Evolutionary conservation across 2,113 vertebrate genomes (phyloP), one percentile per base, ranked within the genome.

Genomic region (Peromyscus maniculatus): DNA sequence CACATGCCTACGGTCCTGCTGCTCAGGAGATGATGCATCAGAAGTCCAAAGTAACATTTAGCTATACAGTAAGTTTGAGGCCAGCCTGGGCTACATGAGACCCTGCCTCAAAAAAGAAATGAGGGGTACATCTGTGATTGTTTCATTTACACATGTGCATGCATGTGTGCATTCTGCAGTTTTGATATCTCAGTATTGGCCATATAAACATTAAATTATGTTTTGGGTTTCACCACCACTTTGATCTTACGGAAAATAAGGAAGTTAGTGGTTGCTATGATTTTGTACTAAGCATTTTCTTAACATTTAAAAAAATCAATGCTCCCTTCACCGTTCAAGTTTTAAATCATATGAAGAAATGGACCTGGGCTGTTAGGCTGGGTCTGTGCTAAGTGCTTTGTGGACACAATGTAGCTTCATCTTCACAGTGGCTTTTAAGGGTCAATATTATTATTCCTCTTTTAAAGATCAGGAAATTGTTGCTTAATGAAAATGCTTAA

Each of bases 281-380:
- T 82, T 94, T 92, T 87, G 77, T 78, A 83, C 92, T 96, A 84
- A 93, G 89, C 57, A 57, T 75, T 55, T 78, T 94, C 39, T 80
- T 92, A 95, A 55, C 77, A 83, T 94, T 97, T 87, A 7, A 97
- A 94, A 88, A 95, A 83, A 84, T 97, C 92, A 67, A 22, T 82
- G 87, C 55, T 52, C 57, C 59, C 71, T 74, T 67, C 77, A 71
- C 57, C 17, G 77, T 91, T 97, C 43, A 49, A n/a, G 69, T 83
- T 93, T 92, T 89, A 90, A 91, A 80, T 80, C n/a, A 87, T 28
- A 8, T 39, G 69, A 96, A 52, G 91, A 96, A 89, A 74, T 16
- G 22, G 57, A 80, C 88, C 22, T 72, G 5, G 79, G 43, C 62
- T 15, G 2, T 0, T 0, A 33, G 33, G 28, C 66, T 31, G 59